Evolutionary conservation across 2,888 invertebrate genomes (phyloP), one percentile per base, ranked within the genome.

Genomic region (Blera fallax): DNA sequence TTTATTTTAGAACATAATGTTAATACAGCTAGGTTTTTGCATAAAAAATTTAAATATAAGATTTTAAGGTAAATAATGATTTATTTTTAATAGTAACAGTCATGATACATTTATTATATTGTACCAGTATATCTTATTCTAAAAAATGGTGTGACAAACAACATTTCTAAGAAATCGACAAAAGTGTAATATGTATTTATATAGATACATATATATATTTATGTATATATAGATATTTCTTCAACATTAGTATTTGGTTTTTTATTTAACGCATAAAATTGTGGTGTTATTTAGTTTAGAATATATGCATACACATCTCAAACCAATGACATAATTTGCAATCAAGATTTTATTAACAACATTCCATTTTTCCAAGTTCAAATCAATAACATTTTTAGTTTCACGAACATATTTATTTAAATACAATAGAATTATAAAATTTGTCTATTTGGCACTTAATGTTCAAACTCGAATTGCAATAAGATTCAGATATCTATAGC

Each of bases 391-490:
- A 67, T 50, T 64, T 58, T 14, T 27, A 56, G 50, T 29, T 27
- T 16, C 18, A 29, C n/a, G n/a, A n/a, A n/a, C n/a, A n/a, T 48
- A 18, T 45, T 40, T 82, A 37, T 50, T 70, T 77, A 72, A 72
- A 64, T 50, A 69, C 70, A 58, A 64, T 40, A 78, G 40, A 58
- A 54, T 52, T 73, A 48, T 37, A 79, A 60, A 78, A 79, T 65
- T 83, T 83, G 54, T 78, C 64, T 78, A 77, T 83, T 79, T 79
- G 79, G 83, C 83, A 82, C 78, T 65, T 78, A 58, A 65, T 78
- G 32, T n/a, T 74, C 10, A 64, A 58, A 29, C 29, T 60, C 16
- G 18, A 29, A 58, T 2, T 29, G 56, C 18, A 32, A 29, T 56
- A 43, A 18, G 10, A 32, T 72, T 67, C 79, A 40, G 24, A 79